A percentile compares a stretch with the other conserved stretches of the same genome.
Conservation (phyloP, 2,113 vertebrate genomes). For the Labeo rohita region DNA sequence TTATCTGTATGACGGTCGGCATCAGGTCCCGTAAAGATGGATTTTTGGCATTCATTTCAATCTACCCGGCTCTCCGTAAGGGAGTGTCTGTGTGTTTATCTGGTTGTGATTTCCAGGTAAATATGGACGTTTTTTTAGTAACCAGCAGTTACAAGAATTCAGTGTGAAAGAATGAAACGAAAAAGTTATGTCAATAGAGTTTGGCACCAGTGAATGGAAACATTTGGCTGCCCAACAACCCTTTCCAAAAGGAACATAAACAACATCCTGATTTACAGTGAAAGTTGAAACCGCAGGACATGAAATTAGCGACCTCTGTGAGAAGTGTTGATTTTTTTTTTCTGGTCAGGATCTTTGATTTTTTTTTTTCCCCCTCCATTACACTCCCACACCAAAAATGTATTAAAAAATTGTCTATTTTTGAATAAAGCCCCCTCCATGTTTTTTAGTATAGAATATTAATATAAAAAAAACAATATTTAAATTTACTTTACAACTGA, state of each 20-base stretch:
- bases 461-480: no score
- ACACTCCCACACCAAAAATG: no score
- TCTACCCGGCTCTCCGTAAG: neutral
- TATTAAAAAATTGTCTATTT: no score
- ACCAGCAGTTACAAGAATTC: neutral
- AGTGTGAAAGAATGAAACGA: constrained; percentile 17
- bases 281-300: neutral
- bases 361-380: no score
- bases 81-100: constrained; percentile 18
- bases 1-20: neutral
- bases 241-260: constrained; percentile 7
- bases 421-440: no score
- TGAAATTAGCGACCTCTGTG: neutral
- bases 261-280: neutral
- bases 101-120: neutral
- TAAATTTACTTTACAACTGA: no score
- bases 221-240: constrained; percentile 56
- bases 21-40: neutral
- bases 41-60: neutral
- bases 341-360: no score
- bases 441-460: no score
- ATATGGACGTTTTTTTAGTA: neutral
- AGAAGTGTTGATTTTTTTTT: neutral
- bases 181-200: constrained; percentile 23
- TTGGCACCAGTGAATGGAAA: constrained; percentile 50